Conservation (phyloP, 2,797 vertebrate species). For the Hafferia zeledoni region DNA sequence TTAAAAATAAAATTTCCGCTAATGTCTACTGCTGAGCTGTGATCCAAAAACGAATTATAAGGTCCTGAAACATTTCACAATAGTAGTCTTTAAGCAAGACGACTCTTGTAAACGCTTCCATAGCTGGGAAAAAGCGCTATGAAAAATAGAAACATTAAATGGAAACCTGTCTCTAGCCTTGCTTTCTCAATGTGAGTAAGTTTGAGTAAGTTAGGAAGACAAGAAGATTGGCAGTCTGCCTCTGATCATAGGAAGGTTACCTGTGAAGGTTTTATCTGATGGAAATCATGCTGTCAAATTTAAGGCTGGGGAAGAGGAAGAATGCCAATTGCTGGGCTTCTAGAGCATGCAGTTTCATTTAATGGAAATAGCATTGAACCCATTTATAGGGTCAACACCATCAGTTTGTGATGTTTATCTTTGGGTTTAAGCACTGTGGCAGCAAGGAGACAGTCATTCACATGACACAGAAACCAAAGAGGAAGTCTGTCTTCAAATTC, state of each 20-base stretch:
- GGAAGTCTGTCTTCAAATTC: neutral
- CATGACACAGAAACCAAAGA: constrained; percentile 1
- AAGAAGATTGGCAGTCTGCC: neutral
- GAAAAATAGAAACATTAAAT: neutral
- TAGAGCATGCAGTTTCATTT: neutral
- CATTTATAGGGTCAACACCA: neutral
- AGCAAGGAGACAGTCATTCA: neutral
- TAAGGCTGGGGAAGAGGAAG: neutral
- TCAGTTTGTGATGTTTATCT: neutral
- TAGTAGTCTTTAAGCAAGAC: neutral
- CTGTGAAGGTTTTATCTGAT: neutral
- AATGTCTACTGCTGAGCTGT: neutral
- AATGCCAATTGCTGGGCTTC: neutral
- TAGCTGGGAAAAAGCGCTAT: neutral
- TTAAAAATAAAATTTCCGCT: neutral
- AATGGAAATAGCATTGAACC: neutral
- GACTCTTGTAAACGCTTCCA: neutral
- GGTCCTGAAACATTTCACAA: neutral
- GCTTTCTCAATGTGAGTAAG: neutral
- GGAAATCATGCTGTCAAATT: neutral
- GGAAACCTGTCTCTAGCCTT: neutral
- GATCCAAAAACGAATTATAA: neutral
- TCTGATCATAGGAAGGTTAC: neutral
- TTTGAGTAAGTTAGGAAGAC: neutral
- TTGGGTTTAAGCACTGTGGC: neutral